These are phyloP conservation scores for Malacoraja senta DNA, from an alignment of 2,797 vertebrate species.

Conservation along the genomic window DNA sequence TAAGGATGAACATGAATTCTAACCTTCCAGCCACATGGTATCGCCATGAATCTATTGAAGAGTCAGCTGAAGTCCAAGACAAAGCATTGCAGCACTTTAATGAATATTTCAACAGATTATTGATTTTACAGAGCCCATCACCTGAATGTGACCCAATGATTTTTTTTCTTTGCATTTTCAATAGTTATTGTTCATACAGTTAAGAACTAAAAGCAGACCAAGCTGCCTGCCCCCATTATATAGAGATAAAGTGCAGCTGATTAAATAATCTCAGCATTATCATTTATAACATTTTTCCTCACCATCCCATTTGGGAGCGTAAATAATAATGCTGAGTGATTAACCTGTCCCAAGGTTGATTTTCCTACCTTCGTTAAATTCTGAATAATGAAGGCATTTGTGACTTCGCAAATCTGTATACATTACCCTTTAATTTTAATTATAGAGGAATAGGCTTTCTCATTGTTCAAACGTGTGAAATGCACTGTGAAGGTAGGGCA, in stretches of 20 bases:
- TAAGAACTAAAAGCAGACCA: not conserved
- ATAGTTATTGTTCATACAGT: constrained; percentile 7
- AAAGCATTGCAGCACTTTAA: too few relatives aligned
- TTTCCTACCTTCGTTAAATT: not conserved
- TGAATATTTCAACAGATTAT: not conserved
- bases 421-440: not conserved
- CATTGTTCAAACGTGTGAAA: not conserved
- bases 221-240: not conserved
- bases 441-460: not conserved
- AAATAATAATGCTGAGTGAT: not conserved
- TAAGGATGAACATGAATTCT: too few relatives aligned
- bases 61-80: too few relatives aligned
- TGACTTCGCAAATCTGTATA: not conserved
- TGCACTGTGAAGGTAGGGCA: not conserved
- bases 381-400: not conserved
- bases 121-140: not conserved
- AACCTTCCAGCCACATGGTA: too few relatives aligned
- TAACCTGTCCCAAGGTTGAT: not conserved
- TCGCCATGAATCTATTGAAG: too few relatives aligned
- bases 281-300: not conserved
- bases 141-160: not conserved
- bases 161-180: constrained; percentile 19
- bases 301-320: too few relatives aligned
- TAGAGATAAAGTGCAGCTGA: not conserved
- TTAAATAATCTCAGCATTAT: not conserved